Percentiles rank a stretch among this genome's conserved stretches.
Conservation (phyloP, 1,140 invertebrate genomes). For the Wiebesia pumilae region DNA sequence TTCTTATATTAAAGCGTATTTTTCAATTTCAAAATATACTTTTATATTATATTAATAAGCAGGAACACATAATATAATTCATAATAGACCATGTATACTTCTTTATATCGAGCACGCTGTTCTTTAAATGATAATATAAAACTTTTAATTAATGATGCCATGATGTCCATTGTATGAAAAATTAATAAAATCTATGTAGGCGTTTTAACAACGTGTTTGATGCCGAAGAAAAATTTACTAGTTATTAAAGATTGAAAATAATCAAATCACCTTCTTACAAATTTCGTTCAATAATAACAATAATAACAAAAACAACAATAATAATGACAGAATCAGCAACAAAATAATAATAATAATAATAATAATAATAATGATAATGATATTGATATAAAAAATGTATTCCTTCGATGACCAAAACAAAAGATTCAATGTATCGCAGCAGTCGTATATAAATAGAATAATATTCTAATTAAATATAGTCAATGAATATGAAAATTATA, state of each 20-base stretch:
- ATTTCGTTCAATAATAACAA: conserved; percentile 12
- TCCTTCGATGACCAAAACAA: conserved; percentile 21
- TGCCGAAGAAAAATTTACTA: conserved; percentile 30
- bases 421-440: conserved; percentile 20
- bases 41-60: neutral
- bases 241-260: conserved; percentile 13
- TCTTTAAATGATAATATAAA: conserved; percentile 1
- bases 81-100: neutral
- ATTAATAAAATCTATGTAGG: conserved; percentile 19
- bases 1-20: neutral
- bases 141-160: conserved; percentile 30
- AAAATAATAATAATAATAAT: neutral
- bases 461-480: conserved; percentile 13
- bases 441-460: conserved; percentile 21
- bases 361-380: neutral
- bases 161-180: conserved; percentile 39
- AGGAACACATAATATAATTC: neutral
- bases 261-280: conserved; percentile 27
- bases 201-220: conserved; percentile 7
- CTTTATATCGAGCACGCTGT: neutral
- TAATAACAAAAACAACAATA: neutral
- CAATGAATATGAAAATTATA: conserved; percentile 35
- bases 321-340: neutral
- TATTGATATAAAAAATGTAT: conserved; percentile 10
- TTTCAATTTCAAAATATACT: neutral